phyloP scores from a whole-genome alignment of 2,113 vertebrate genomes.

The Seriola dumerili region DNA sequence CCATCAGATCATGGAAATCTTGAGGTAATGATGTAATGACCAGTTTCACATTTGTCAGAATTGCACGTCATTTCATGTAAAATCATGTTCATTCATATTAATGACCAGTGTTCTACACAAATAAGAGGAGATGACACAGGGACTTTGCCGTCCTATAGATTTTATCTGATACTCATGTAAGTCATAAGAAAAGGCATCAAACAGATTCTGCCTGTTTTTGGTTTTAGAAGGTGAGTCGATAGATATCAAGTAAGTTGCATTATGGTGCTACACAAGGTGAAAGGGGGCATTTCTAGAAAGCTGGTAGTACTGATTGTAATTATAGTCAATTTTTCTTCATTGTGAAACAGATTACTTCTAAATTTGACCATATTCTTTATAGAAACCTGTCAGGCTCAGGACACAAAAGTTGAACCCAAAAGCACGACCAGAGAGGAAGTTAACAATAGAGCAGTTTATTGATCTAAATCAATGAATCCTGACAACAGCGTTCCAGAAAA shows the following conservation, averaged over 20 bases:
- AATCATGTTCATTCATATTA: not conserved
- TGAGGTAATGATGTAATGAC: not conserved
- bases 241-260: not conserved
- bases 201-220: not conserved
- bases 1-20: not conserved
- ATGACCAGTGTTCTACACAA: not conserved
- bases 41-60: conserved; percentile 39
- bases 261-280: not conserved
- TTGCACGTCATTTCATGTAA: not conserved
- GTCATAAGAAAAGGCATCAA: not conserved
- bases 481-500: too few species aligned
- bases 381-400: too few species aligned
- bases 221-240: not conserved
- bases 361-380: not conserved
- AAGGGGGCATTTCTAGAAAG: not conserved
- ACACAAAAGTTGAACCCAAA: too few species aligned
- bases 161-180: not conserved
- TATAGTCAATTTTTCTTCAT: conserved; percentile 44
- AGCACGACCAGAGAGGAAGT: too few species aligned
- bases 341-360: conserved; percentile 19
- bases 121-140: conserved; percentile 10
- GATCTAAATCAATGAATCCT: too few species aligned
- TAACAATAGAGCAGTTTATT: too few species aligned
- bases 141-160: not conserved
- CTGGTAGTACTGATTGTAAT: conserved; percentile 1